A percentile compares a stretch with the other conserved stretches of the same genome.
Evolutionary conservation across 2,113 vertebrate genomes (phyloP).

Genomic region (Rhineura floridana): DNA sequence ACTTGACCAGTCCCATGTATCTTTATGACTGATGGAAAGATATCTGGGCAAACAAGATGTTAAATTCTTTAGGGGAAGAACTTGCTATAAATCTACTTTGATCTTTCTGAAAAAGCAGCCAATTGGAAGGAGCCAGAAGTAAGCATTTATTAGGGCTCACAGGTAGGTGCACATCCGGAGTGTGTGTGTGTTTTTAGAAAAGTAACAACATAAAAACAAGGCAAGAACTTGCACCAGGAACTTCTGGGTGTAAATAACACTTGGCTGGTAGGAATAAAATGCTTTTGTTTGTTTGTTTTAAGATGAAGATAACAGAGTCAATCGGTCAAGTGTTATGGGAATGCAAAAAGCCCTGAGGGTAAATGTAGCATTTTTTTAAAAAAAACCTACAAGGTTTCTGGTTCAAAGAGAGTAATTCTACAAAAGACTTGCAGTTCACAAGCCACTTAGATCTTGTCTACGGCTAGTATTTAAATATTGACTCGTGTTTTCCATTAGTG

Average conservation of each 20-base stretch:
- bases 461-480: conserved; percentile 62
- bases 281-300: conserved; percentile 68
- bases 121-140: conserved; percentile 33
- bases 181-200: background rate
- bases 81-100: conserved; percentile 33
- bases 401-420: background rate
- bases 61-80: background rate
- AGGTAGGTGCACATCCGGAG: conserved; percentile 10
- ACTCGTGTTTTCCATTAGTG: conserved; percentile 67
- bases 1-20: conserved; percentile 24
- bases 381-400: conserved; percentile 55
- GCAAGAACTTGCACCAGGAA: conserved; percentile 33
- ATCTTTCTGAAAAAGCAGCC: conserved; percentile 44
- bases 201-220: conserved; percentile 34
- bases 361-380: conserved; percentile 57
- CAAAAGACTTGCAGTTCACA: conserved; percentile 49
- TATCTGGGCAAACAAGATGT: conserved; percentile 12
- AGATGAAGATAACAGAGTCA: conserved; percentile 72
- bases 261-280: conserved; percentile 70
- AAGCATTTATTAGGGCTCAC: conserved; percentile 39
- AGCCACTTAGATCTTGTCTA: conserved; percentile 68
- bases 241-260: conserved; percentile 61
- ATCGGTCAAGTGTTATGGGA: conserved; percentile 72
- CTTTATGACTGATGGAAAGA: conserved; percentile 39
- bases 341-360: conserved; percentile 48